Evolutionary conservation across 92 coral and sea anemone genomes (phyloP).

Genomic region (Epizoanthus illoricatus): DNA sequence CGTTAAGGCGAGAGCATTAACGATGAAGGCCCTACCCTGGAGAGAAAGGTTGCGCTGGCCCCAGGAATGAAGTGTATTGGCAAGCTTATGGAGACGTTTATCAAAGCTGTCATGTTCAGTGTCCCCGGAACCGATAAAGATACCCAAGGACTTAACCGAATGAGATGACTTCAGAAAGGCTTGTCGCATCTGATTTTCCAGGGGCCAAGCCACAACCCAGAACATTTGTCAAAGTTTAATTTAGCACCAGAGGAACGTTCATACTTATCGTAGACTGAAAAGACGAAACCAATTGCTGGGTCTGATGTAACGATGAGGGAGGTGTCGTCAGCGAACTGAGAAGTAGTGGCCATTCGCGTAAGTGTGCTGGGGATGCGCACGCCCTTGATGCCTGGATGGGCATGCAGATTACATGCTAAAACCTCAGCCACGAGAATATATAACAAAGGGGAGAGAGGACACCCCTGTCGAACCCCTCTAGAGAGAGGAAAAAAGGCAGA

Average conservation of each 20-base stretch:
- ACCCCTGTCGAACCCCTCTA: too few relatives aligned
- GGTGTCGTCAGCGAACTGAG: background rate
- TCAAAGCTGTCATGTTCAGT: background rate
- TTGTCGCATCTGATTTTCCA: background rate
- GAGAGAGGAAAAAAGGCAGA: too few relatives aligned
- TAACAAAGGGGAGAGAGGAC: too few relatives aligned
- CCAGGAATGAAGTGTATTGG: too few relatives aligned
- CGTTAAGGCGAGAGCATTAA: slow-evolving; percentile 21
- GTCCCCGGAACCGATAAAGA: background rate
- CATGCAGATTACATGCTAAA: background rate
- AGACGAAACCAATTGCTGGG: background rate
- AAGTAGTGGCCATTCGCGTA: background rate
- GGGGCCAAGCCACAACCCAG: background rate
- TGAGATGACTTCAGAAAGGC: background rate
- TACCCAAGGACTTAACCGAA: background rate
- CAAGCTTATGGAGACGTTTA: too few relatives aligned
- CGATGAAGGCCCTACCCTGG: slow-evolving; percentile 31
- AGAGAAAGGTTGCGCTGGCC: background rate
- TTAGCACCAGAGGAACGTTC: slow-evolving; percentile 46
- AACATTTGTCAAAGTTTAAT: background rate
- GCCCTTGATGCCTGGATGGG: background rate
- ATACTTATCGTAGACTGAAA: background rate
- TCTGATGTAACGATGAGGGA: slow-evolving; percentile 28
- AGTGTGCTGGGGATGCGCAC: background rate
- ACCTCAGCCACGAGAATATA: background rate